A percentile compares a stretch with the other conserved stretches of the same genome.
phyloP scores from a whole-genome alignment of 2,113 vertebrate genomes.

The Megaceryle maxima region DNA sequence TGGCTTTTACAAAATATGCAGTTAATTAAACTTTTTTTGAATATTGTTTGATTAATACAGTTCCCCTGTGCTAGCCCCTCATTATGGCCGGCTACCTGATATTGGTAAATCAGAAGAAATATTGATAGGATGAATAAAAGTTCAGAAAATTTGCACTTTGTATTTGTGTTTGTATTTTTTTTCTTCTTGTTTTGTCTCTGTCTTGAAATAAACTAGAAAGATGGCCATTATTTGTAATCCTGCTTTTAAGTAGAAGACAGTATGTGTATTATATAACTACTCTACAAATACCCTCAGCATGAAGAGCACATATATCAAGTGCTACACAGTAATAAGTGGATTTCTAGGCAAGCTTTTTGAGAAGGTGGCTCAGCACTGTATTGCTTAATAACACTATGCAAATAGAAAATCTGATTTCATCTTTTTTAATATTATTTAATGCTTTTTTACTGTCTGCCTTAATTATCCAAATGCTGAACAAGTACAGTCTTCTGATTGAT shows the following conservation, averaged over 20 bases:
- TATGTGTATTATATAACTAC: neutral
- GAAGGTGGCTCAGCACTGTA: slow-evolving; percentile 28
- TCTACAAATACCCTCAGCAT: neutral
- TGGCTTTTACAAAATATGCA: slow-evolving; percentile 70
- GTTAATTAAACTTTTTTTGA: slow-evolving; percentile 73
- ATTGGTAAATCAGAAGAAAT: neutral
- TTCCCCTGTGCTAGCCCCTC: slow-evolving; percentile 45
- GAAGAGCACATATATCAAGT: neutral
- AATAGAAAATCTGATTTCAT: slow-evolving; percentile 57
- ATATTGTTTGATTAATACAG: slow-evolving; percentile 62
- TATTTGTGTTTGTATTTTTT: neutral
- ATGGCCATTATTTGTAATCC: neutral
- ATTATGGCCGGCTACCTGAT: slow-evolving; percentile 1
- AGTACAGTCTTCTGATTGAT: slow-evolving; percentile 60
- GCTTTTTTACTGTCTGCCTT: slow-evolving; percentile 61
- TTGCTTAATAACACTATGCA: slow-evolving; percentile 41
- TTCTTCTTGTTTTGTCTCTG: neutral
- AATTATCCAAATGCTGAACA: slow-evolving; percentile 60
- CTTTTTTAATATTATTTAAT: slow-evolving; percentile 45
- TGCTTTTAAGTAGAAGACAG: neutral
- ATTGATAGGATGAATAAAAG: neutral
- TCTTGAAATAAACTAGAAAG: neutral
- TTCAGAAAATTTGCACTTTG: neutral
- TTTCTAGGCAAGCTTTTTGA: slow-evolving; percentile 26
- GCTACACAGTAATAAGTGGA: neutral